Percentiles rank a stretch among this genome's conserved stretches.
These are phyloP conservation scores for Seira musarum DNA, from an alignment of 2,888 invertebrate species.

Conservation along the genomic window DNA sequence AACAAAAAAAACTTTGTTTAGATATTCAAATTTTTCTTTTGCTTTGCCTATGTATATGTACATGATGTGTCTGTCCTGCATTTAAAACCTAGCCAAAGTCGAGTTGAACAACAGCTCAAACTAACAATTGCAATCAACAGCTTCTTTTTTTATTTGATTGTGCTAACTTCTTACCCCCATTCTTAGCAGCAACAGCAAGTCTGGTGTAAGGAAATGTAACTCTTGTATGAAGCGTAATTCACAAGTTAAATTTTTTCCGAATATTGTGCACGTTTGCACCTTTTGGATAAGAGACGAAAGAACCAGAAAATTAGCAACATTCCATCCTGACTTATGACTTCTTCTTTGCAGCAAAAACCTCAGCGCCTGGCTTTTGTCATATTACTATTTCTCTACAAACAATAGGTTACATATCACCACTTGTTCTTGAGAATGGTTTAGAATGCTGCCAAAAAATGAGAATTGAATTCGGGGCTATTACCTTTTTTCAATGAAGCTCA, in stretches of 20 bases:
- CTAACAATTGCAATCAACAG: neutral
- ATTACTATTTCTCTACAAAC: neutral
- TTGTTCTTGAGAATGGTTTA: neutral
- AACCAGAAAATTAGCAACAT: conserved; percentile 54
- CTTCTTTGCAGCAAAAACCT: conserved; percentile 14
- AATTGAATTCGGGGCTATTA: neutral
- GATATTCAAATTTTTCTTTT: neutral
- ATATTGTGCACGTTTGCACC: neutral
- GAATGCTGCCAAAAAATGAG: neutral
- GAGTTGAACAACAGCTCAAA: too few species aligned
- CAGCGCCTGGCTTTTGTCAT: neutral
- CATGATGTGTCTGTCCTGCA: neutral
- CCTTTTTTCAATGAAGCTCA: neutral
- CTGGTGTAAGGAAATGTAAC: neutral
- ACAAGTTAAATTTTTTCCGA: neutral
- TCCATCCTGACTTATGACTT: conserved; percentile 37
- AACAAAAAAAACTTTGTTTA: neutral
- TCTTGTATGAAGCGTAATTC: neutral
- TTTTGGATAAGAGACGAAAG: neutral
- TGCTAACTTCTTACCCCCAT: conserved; percentile 19
- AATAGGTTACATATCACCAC: neutral
- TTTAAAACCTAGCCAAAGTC: too few species aligned
- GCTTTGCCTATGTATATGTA: neutral
- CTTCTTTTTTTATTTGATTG: conserved; percentile 5
- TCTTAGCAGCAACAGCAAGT: neutral